Base-by-base conservation (phyloP, 2,113 vertebrate species). In the Lasiurus borealis region DNA sequence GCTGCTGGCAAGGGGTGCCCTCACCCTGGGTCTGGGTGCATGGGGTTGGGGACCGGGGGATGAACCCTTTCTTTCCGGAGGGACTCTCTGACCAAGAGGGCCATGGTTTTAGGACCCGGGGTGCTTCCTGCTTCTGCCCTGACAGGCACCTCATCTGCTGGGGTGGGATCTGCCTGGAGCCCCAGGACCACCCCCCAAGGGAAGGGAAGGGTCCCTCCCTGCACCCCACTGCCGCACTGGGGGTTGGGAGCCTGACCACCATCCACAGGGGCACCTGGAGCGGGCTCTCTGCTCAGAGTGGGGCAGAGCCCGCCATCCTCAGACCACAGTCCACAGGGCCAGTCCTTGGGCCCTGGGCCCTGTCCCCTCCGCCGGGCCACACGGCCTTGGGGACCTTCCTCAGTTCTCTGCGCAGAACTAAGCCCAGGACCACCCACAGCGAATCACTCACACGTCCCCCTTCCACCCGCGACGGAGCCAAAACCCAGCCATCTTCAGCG, bases 401-500 rank as follows among this genome's bases (percentile, higher is more conserved):
- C 19, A 2, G 44, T 8, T 44, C 44, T 29, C 27, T 21, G 52
- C 3, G 29, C 15, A 8, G 21, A 21, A 59, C 21, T 10, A 25
- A 59, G 21, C 44, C n/a, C 11, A 23, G 44, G 23, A 57, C 48
- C 81, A 15, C 34, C 40, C 46, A 12, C 0, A 0, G 27, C 91
- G 16, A 10, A 11, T 14, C 77, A 69, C 68, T 81, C 21, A 11
- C 31, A 29, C 2, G 12, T 29, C 27, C 44, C 62, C 59, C 13
- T n/a, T 2, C 21, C 6, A 66, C 10, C 25, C 44, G 48, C 96
- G 96, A 48, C 96, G 96, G 96, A 91, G 93, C 97, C 96, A 78
- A 59, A 77, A 82, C 50, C n/a, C 15, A 18, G 77, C 21, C 50
- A 23, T 40, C 19, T 40, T 64, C 59, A n/a, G 64, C 0, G 25